phyloP scores from a whole-genome alignment of 2,797 vertebrate genomes.

The Anguilla obscura region DNA sequence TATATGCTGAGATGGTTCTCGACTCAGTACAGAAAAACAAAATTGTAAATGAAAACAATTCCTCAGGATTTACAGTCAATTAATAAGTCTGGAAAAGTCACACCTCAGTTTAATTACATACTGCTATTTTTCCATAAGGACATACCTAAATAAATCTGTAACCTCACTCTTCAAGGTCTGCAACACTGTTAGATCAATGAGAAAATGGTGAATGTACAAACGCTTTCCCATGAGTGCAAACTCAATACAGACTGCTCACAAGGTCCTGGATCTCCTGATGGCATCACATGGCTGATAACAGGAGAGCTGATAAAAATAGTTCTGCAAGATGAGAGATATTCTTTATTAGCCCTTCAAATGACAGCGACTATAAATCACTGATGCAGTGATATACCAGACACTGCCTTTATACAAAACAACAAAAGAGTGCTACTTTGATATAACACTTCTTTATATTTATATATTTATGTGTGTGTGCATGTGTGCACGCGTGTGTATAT shows the following conservation, averaged over 20 bases:
- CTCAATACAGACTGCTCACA: conserved; percentile 17
- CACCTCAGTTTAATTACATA: not conserved
- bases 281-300: conserved; percentile 51
- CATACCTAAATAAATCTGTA: conserved; percentile 10
- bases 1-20: not conserved
- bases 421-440: not conserved
- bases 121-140: not conserved
- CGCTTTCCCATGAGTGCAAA: not conserved
- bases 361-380: conserved; percentile 71
- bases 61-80: not conserved
- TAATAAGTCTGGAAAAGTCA: not conserved
- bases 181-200: not conserved
- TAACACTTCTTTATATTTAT: not conserved
- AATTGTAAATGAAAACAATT: not conserved
- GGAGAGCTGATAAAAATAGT: conserved; percentile 66
- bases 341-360: conserved; percentile 59
- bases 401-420: conserved; percentile 21
- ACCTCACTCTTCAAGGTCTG: conserved; percentile 15
- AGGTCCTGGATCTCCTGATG: conserved; percentile 53
- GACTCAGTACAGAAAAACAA: not conserved
- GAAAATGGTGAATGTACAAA: not conserved
- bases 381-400: conserved; percentile 42
- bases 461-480: not conserved
- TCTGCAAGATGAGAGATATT: conserved; percentile 47
- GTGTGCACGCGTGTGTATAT: not conserved